These are phyloP conservation scores for Burhinus oedicnemus DNA, from an alignment of 2,113 vertebrate species.

Conservation along the genomic window DNA sequence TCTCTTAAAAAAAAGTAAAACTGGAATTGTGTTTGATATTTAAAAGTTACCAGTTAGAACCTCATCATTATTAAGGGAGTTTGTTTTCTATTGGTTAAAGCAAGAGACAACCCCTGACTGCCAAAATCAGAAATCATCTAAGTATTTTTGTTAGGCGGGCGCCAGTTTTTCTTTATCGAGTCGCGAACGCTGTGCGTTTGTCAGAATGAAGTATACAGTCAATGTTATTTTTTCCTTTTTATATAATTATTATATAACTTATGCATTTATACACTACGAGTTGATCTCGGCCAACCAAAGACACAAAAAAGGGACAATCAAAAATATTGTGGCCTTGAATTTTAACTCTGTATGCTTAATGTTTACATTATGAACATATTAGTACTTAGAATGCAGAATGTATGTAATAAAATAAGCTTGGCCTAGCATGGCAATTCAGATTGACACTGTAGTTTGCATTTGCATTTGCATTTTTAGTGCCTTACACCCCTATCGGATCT, in stretches of 20 bases:
- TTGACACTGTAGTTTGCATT: constrained; percentile 71
- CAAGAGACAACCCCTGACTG: constrained; percentile 57
- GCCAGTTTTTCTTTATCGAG: constrained; percentile 82
- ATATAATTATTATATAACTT: constrained; percentile 96
- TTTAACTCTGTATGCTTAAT: constrained; percentile 89
- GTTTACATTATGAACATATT: constrained; percentile 90
- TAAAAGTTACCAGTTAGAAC: constrained; percentile 77
- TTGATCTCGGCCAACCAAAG: constrained; percentile 94
- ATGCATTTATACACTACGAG: constrained; percentile 97
- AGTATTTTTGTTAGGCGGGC: constrained; percentile 73
- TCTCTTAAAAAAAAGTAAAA: constrained; percentile 78
- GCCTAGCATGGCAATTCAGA: constrained; percentile 82
- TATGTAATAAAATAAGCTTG: constrained; percentile 88
- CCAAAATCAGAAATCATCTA: constrained; percentile 64
- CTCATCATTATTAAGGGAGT: constrained; percentile 64
- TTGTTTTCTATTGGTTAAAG: constrained; percentile 70
- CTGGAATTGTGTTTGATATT: constrained; percentile 86
- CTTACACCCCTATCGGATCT: neutral
- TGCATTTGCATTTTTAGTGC: constrained; percentile 50
- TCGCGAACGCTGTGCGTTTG: constrained; percentile 95
- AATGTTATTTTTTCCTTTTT: constrained; percentile 85
- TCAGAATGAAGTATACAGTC: constrained; percentile 88
- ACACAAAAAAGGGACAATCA: constrained; percentile 78
- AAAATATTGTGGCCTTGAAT: constrained; percentile 85
- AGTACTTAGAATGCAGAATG: constrained; percentile 86